Percentiles rank a stretch among this genome's conserved stretches.
Evolutionary conservation across 2,113 vertebrate genomes (phyloP).

Genomic region (Lichenostomus cassidix): DNA sequence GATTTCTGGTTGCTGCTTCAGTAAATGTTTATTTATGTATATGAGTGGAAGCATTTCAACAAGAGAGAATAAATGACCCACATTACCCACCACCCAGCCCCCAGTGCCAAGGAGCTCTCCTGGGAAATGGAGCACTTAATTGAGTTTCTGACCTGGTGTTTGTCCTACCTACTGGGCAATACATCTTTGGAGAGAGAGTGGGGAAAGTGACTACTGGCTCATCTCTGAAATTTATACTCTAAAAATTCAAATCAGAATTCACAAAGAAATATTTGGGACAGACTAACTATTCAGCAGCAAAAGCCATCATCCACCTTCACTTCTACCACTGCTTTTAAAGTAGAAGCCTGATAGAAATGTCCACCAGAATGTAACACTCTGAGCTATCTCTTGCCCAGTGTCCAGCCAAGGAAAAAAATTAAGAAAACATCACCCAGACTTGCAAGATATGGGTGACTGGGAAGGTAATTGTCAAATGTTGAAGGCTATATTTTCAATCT

Average conservation of each 20-base stretch:
- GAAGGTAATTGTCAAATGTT: not conserved
- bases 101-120: not conserved
- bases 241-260: not conserved
- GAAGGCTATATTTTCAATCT: constrained; percentile 2
- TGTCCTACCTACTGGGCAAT: not conserved
- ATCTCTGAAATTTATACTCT: not conserved
- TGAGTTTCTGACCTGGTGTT: not conserved
- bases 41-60: not conserved
- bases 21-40: not conserved
- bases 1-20: not conserved
- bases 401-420: not conserved
- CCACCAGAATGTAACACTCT: not conserved
- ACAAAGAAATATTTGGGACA: not conserved
- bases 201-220: not conserved
- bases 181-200: not conserved
- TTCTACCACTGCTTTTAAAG: not conserved
- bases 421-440: not conserved
- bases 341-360: not conserved
- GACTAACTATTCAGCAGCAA: not conserved
- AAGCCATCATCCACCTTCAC: not conserved
- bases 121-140: not conserved
- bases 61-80: not conserved
- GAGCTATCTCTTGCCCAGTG: not conserved
- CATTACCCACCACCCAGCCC: not conserved
- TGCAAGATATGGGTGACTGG: not conserved